Evolutionary conservation across 2,888 invertebrate species (phyloP).

Genomic region (Tiliacea citrago): DNA sequence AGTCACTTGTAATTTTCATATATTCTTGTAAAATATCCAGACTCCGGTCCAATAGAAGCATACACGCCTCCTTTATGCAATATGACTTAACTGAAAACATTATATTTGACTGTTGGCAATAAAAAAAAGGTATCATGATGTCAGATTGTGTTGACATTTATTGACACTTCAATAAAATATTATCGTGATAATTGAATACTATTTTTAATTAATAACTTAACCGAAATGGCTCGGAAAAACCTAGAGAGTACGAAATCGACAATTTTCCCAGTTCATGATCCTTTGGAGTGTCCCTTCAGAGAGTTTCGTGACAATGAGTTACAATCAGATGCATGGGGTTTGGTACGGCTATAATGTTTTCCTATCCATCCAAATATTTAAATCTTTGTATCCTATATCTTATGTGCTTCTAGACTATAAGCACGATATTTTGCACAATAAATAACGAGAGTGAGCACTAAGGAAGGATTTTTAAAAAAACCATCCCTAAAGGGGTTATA

Average conservation of each 20-base stretch:
- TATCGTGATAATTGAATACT: neutral
- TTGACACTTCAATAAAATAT: constrained; percentile 13
- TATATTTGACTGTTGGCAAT: constrained; percentile 8
- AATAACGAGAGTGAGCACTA: too few species aligned
- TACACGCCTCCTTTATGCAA: neutral
- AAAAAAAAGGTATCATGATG: neutral
- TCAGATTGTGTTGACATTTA: neutral
- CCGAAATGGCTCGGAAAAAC: constrained; percentile 66
- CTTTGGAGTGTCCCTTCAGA: constrained; percentile 83
- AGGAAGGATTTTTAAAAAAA: too few species aligned
- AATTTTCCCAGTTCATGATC: constrained; percentile 66
- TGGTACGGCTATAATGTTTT: constrained; percentile 74
- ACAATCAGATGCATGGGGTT: constrained; percentile 81
- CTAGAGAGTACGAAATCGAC: constrained; percentile 59
- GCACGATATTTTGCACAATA: too few species aligned
- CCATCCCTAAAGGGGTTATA: too few species aligned
- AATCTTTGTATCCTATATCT: too few species aligned
- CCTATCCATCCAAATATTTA: neutral
- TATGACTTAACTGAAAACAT: neutral
- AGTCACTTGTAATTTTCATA: neutral
- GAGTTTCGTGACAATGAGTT: constrained; percentile 85
- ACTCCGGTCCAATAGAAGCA: neutral
- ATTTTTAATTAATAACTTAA: neutral
- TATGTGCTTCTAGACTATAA: too few species aligned
- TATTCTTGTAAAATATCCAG: neutral